These are phyloP conservation scores for Cossypha polioptera DNA, from an alignment of 2,797 vertebrate genomes.

Conservation along the genomic window DNA sequence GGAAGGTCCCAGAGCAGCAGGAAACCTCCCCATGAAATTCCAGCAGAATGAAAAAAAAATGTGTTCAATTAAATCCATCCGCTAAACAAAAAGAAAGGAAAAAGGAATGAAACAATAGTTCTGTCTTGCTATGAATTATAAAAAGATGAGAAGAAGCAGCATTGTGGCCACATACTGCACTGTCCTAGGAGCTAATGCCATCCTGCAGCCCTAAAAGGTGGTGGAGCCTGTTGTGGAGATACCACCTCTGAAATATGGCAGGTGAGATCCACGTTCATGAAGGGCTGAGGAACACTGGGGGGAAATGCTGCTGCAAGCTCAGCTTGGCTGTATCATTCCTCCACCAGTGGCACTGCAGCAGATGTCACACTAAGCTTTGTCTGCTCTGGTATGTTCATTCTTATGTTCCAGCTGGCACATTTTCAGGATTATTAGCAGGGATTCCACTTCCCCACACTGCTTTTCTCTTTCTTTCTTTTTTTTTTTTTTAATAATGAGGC, in stretches of 20 bases:
- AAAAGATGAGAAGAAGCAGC: background rate
- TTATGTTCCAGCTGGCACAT: background rate
- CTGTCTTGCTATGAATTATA: background rate
- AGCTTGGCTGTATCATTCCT: background rate
- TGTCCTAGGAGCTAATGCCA: background rate
- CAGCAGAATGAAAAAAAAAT: background rate
- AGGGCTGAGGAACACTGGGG: fast-evolving
- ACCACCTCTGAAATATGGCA: background rate
- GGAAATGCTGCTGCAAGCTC: background rate
- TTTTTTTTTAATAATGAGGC: background rate
- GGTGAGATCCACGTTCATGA: background rate
- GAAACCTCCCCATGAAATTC: background rate
- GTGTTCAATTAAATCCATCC: background rate
- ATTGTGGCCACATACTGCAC: too few relatives aligned
- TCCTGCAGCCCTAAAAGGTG: background rate
- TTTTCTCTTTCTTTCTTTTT: background rate
- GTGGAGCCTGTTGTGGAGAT: background rate
- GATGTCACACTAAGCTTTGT: background rate
- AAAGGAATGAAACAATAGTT: background rate
- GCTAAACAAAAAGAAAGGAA: background rate
- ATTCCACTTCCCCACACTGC: background rate
- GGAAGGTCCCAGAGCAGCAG: background rate
- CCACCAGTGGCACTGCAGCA: background rate
- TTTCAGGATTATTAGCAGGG: background rate
- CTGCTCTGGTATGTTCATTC: background rate